phyloP scores from a whole-genome alignment of 2,888 invertebrate species.

The Volucella inanis region DNA sequence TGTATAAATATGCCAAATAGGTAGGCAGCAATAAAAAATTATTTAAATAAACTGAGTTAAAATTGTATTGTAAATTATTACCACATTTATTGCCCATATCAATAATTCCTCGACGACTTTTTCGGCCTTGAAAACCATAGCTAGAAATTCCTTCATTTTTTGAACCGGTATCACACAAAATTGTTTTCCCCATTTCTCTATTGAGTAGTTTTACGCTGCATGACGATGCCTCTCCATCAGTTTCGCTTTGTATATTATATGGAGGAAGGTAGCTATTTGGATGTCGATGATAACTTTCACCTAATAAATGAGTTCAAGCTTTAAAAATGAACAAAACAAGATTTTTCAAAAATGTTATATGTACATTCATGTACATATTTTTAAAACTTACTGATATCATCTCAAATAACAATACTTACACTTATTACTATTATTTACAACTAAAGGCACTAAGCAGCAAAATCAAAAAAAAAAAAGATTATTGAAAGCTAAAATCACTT shows the following conservation, averaged over 20 bases:
- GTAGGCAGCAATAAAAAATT: background rate
- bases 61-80: constrained; percentile 39
- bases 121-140: constrained; percentile 83
- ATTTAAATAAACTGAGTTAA: background rate
- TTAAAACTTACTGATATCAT: background rate
- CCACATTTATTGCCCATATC: constrained; percentile 76
- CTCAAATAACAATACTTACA: constrained; percentile 77
- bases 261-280: constrained; percentile 92
- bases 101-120: constrained; percentile 82
- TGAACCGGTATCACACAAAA: constrained; percentile 80
- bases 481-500: constrained; percentile 79
- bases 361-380: background rate
- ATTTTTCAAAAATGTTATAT: background rate
- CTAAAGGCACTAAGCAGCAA: constrained; percentile 84
- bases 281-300: constrained; percentile 90
- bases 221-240: constrained; percentile 84
- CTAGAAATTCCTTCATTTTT: constrained; percentile 82
- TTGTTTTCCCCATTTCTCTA: constrained; percentile 73
- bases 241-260: constrained; percentile 88
- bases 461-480: constrained; percentile 85
- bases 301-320: constrained; percentile 79
- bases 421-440: constrained; percentile 83
- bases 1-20: no score
- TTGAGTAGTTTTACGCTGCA: constrained; percentile 76
- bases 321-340: background rate